Base-by-base conservation (phyloP, 2,888 invertebrate species). In the Petrolisthes manimaculis region DNA sequence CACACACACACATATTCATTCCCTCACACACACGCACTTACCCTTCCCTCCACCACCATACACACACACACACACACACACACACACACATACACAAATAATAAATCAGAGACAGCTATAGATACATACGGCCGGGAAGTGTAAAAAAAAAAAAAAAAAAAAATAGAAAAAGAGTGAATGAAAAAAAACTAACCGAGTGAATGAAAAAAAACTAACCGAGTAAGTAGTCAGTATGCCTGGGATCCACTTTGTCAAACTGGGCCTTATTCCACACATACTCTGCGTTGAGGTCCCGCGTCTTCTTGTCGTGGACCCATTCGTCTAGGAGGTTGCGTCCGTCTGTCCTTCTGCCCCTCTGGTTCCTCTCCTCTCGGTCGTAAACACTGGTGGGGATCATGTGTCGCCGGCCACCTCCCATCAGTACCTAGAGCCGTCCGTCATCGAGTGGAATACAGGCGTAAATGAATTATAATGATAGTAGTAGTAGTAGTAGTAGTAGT, bases 291-390 rank as follows among this genome's bases (percentile, higher is more conserved):
- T 94, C 94, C 88, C 95, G 94, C 91, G 95, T 94, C 92, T 95
- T 96, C 93, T 96, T 95, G 92, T 96, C 96, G 91, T 96, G 93
- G 0, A 95, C 94, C 96, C 96, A 96, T 92, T 96, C 96, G 93
- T 96, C 95, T 88, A 96, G 95, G 84, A 97, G 94, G 93, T 97
- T 96, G 90, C 96, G 94, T 0, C 96, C 96, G 92, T 97, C 97
- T 24, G 96, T 93, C 91, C 96, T 94, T 92, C 96, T 94, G 0
- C 96, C 96, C 92, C 96, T 95, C 90, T 96, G 95, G 89, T 95
- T 95, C 0, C 95, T 94, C 92, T 95, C 95, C 92, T 96, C 96
- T 0, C 95, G 95, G 92, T 96, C 96, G 91, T 94, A 93, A 0
- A 95, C 95, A 61, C 96, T 95, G 92, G 95, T 96, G 5, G 96